These are phyloP conservation scores for Nasonia longicornis DNA, from an alignment of 1,140 invertebrate species.

Conservation along the genomic window DNA sequence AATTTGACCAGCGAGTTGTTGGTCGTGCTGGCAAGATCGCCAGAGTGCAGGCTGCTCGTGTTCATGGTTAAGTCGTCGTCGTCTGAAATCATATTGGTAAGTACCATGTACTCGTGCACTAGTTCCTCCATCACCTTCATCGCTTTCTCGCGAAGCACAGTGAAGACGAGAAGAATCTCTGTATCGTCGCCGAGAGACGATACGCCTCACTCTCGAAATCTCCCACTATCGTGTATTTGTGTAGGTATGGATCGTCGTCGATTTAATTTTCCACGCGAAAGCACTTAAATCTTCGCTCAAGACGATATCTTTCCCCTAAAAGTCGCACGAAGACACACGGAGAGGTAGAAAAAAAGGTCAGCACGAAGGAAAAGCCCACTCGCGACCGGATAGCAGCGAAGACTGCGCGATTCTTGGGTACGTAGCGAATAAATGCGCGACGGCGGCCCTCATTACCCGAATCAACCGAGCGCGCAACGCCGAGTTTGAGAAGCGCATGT, in stretches of 20 bases:
- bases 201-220: neutral
- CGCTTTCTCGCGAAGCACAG: neutral
- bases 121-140: neutral
- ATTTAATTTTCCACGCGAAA: too few relatives aligned
- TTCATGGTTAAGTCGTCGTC: conserved; percentile 53
- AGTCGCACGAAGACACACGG: too few relatives aligned
- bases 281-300: neutral
- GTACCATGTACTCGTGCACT: neutral
- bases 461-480: conserved; percentile 16
- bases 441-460: neutral
- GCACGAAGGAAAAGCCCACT: conserved; percentile 15
- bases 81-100: conserved; percentile 49
- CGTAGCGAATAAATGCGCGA: neutral
- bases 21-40: conserved; percentile 58
- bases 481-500: neutral
- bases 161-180: neutral
- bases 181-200: neutral
- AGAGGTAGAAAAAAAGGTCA: conserved; percentile 23
- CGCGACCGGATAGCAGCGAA: neutral
- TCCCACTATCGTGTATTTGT: too few relatives aligned
- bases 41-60: conserved; percentile 40
- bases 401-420: neutral
- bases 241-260: too few relatives aligned
- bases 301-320: neutral
- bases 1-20: conserved; percentile 68